phyloP scores from a whole-genome alignment of 2,888 invertebrate genomes.

The Platycheirus rosarum region DNA sequence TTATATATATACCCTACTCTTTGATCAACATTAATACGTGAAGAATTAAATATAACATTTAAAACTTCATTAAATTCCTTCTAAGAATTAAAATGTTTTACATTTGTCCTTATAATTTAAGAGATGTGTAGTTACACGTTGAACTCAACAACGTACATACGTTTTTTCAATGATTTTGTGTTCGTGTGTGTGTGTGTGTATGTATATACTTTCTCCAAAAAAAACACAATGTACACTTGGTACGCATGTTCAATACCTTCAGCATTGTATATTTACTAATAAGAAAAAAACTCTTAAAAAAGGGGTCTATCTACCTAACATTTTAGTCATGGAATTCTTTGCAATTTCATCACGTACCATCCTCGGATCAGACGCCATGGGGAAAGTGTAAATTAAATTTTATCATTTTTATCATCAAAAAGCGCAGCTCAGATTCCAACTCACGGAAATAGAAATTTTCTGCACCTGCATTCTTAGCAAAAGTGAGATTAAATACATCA shows the following conservation, averaged over 20 bases:
- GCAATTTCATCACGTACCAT: slow-evolving; percentile 56
- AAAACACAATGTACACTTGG: slow-evolving; percentile 15
- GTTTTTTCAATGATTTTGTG: no score
- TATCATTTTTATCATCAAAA: slow-evolving; percentile 58
- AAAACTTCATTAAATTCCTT: no score
- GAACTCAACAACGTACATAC: no score
- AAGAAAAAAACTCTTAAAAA: slow-evolving; percentile 48
- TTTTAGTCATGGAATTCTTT: slow-evolving; percentile 44
- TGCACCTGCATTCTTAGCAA: background rate
- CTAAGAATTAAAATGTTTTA: no score
- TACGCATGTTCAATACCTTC: slow-evolving; percentile 51
- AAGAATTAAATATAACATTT: no score
- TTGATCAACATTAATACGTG: no score
- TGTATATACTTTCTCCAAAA: slow-evolving; percentile 58
- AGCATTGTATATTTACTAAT: slow-evolving; percentile 28
- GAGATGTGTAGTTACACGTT: no score
- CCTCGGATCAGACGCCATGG: slow-evolving; percentile 8
- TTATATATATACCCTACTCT: no score
- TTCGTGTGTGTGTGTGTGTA: no score
- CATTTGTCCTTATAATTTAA: no score
- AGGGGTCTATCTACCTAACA: slow-evolving; percentile 27
- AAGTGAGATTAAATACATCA: background rate
- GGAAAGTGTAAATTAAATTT: slow-evolving; percentile 69
- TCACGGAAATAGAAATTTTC: slow-evolving; percentile 33
- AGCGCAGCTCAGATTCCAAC: slow-evolving; percentile 15